Conservation (phyloP, 2,888 invertebrate species). For the Drepanosiphum platanoidis region DNA sequence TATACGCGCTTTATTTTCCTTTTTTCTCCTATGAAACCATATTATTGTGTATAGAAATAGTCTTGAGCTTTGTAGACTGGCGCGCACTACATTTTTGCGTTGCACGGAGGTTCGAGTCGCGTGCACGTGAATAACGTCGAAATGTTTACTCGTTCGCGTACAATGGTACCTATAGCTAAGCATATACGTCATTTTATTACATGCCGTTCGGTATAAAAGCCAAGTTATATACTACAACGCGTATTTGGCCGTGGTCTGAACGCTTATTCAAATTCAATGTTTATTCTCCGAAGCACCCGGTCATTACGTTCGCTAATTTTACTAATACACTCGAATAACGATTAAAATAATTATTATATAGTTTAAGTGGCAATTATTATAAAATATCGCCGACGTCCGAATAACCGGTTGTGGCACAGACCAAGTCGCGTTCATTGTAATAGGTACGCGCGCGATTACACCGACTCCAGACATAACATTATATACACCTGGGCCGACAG, state of each 20-base stretch:
- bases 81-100: neutral
- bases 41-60: neutral
- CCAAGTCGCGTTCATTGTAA: neutral
- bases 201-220: neutral
- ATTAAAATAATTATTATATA: neutral
- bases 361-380: neutral
- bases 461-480: neutral
- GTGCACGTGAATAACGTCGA: slow-evolving; percentile 16
- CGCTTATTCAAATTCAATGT: too few relatives aligned
- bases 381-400: neutral
- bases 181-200: neutral
- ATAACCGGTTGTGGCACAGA: slow-evolving; percentile 30
- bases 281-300: too few relatives aligned
- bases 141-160: slow-evolving; percentile 6
- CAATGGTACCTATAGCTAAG: neutral
- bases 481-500: slow-evolving; percentile 2
- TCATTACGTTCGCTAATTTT: too few relatives aligned
- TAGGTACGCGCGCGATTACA: neutral
- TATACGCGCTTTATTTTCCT: neutral
- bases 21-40: neutral
- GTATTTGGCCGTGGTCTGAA: neutral
- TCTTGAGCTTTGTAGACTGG: too few relatives aligned
- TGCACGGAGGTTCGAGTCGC: neutral
- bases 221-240: neutral
- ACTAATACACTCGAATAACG: too few relatives aligned